Conservation (phyloP, 1,140 invertebrate genomes). For the Eciton burchellii region DNA sequence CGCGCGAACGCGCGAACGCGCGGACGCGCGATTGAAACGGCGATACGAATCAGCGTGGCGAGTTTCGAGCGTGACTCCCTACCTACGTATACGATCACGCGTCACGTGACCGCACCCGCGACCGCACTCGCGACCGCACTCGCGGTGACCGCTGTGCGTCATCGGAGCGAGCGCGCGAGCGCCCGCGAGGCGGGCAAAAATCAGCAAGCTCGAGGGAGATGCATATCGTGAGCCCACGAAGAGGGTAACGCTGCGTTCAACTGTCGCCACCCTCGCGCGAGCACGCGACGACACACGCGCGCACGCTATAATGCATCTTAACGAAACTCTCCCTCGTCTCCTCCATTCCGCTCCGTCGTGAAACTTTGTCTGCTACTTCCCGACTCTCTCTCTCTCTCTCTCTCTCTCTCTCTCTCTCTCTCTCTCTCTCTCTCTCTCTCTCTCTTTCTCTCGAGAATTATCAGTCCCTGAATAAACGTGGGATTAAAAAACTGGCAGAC, state of each 20-base stretch:
- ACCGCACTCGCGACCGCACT: neutral
- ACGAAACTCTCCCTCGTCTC: neutral
- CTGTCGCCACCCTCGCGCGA: constrained; percentile 49
- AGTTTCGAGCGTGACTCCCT: no score
- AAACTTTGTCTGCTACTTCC: neutral
- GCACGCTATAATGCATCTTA: constrained; percentile 21
- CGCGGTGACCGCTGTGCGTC: constrained; percentile 29
- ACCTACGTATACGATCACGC: no score
- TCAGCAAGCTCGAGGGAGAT: constrained; percentile 30
- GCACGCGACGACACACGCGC: constrained; percentile 28
- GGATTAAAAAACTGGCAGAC: no score
- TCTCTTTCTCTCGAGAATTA: neutral
- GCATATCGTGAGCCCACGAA: constrained; percentile 22
- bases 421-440: no score
- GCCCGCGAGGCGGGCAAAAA: neutral
- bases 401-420: no score
- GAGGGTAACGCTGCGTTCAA: constrained; percentile 32
- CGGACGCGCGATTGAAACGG: no score
- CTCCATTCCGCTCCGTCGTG: constrained; percentile 19
- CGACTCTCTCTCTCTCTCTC: no score
- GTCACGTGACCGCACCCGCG: neutral
- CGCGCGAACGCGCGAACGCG: no score
- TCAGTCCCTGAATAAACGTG: constrained; percentile 1
- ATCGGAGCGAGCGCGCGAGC: neutral
- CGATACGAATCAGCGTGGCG: no score